These are phyloP conservation scores for Coenobita brevimanus DNA, from an alignment of 1,140 invertebrate genomes.

Conservation along the genomic window DNA sequence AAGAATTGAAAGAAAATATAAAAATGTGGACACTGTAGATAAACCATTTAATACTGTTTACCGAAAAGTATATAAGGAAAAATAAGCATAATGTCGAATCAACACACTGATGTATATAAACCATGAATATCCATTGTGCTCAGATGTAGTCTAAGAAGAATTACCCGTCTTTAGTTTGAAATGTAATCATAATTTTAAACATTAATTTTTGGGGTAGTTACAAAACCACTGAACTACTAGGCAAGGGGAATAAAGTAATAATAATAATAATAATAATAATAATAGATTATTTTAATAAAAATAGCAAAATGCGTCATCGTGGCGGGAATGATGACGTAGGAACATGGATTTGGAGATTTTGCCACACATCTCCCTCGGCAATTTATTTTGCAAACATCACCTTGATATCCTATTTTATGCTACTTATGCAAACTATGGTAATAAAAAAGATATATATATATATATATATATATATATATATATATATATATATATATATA, in stretches of 20 bases:
- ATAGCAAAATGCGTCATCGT: too few relatives aligned
- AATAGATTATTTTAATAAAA: too few relatives aligned
- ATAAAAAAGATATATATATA: slow-evolving; percentile 20
- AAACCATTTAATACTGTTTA: slow-evolving; percentile 64
- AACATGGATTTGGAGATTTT: too few relatives aligned
- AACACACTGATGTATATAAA: slow-evolving; percentile 60
- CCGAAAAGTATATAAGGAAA: slow-evolving; percentile 52
- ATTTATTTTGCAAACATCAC: background rate
- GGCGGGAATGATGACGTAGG: too few relatives aligned
- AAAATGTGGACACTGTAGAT: slow-evolving; percentile 58
- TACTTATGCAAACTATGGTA: too few relatives aligned
- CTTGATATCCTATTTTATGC: background rate
- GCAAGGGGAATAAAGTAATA: background rate
- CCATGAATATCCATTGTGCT: slow-evolving; percentile 61
- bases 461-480: slow-evolving; percentile 5
- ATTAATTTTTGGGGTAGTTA: slow-evolving; percentile 34
- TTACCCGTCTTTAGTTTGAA: too few relatives aligned
- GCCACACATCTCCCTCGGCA: background rate
- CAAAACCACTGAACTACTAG: slow-evolving; percentile 45
- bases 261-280: too few relatives aligned
- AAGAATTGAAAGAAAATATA: slow-evolving; percentile 44
- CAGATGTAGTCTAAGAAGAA: slow-evolving; percentile 62
- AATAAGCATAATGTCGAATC: slow-evolving; percentile 60
- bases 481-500: background rate
- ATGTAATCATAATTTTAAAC: background rate